Evolutionary conservation across 2,888 invertebrate species (phyloP), one percentile per base, ranked within the genome.

Genomic region (Leptopilina myrica): DNA sequence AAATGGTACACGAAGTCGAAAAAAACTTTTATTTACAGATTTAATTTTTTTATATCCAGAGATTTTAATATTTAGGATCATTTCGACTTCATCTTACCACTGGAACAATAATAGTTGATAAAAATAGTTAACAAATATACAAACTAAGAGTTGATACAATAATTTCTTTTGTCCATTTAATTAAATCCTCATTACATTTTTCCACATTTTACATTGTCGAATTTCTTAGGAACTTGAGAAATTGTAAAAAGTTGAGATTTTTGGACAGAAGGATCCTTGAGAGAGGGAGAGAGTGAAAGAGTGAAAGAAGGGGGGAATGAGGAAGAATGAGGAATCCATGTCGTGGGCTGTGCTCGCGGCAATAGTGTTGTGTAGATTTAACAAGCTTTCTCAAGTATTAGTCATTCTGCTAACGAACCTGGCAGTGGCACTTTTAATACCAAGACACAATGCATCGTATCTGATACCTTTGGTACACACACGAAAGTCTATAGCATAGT

Each of bases 361-460:
- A 43, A 64, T 40, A 76, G 64, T 64, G 76, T 76, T 12, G 26
- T 20, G 15, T 46, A 78, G 65, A 62, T 33, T 26, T 78, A 78
- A 78, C 78, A 78, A 78, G 78, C 78, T 78, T 78, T 64, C 33
- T 78, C 78, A 15, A 78, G 77, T 77, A 59, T 78, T 81, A 80
- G 85, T 84, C 84, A 84, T 88, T 86, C 86, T 85, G 84, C 88
- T 89, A 89, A 89, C 88, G 88, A 89, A 88, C 88, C 86, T 81
- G 78, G 83, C 83, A 79, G 81, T 76, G 81, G 79, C 79, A 79
- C 82, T 82, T 80, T 81, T 85, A 84, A 82, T 84, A 79, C 83
- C 76, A 64, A 77, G 77, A 69, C 81, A 83, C 83, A 80, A 84
- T 84, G 73, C 81, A 75, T 53, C 56, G 46, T n/a, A 1, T 9